Evolutionary conservation across 1,140 invertebrate species (phyloP).

Genomic region (Drosophila ficusphila): DNA sequence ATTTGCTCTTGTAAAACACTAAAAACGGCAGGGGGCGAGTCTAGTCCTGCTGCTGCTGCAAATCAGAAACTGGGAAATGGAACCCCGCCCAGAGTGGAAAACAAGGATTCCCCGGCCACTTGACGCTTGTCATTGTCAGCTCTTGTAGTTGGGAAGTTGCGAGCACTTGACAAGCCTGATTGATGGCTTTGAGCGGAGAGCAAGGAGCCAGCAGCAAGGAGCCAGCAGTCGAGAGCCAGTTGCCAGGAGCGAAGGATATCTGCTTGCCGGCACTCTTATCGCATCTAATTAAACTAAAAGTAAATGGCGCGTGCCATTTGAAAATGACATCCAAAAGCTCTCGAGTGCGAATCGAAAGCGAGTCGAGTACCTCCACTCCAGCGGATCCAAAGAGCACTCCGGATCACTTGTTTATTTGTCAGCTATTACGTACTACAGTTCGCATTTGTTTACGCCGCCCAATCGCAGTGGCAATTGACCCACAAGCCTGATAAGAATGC

Average conservation of each 20-base stretch:
- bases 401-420: conserved; percentile 18
- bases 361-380: not conserved
- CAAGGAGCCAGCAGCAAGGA: conserved; percentile 10
- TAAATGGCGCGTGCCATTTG: conserved; percentile 46
- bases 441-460: conserved; percentile 65
- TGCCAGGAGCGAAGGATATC: conserved; percentile 2
- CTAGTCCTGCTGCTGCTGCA: conserved; percentile 4
- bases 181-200: conserved; percentile 48
- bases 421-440: conserved; percentile 28
- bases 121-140: conserved; percentile 75
- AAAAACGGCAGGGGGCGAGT: conserved; percentile 47
- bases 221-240: too few species aligned
- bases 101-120: conserved; percentile 53
- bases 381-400: conserved; percentile 27
- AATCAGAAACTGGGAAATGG: conserved; percentile 11
- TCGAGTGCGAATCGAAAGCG: conserved; percentile 23
- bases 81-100: conserved; percentile 23
- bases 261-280: conserved; percentile 39
- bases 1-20: conserved; percentile 76
- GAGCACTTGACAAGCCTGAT: conserved; percentile 74
- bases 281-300: conserved; percentile 74
- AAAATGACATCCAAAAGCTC: conserved; percentile 43
- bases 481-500: conserved; percentile 37
- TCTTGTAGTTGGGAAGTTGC: conserved; percentile 72
- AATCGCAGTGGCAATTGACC: conserved; percentile 33